Base-by-base conservation (phyloP, 2,797 vertebrate species). In the Oophaga sylvatica region DNA sequence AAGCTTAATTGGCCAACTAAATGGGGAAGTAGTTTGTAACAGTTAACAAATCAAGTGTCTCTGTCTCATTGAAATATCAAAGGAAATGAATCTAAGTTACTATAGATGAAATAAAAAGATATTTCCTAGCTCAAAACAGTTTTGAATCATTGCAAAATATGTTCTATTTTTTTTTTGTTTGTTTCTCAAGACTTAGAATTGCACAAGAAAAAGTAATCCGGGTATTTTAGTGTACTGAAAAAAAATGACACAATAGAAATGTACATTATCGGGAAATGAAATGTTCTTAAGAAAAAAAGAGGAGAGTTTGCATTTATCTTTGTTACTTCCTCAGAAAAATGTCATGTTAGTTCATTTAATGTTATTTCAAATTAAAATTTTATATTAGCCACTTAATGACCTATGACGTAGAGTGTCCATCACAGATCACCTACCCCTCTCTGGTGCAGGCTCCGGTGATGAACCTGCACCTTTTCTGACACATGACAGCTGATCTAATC, bases 21-120 rank as follows among this genome's bases (percentile, higher is more conserved):
- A 75, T 60, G 19, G 22, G 35, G 29, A 31, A 75, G n/a, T 73
- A 17, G 70, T 35, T 63, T 68, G 15, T n/a, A 83, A 59, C 82
- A 76, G 70, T 73, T 84, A 75, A 62, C 68, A 84, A 45, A 75
- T 84, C 71, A 31, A 59, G 57, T 75, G 35, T 59, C 70, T 59
- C 70, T 71, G 20, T 71, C 48, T 57, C 81, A 71, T 71, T 35
- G 26, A n/a, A 1, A 83, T 17, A 83, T 35, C 56, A 83, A 73
- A 53, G 29, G 81, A 83, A 73, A 75, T 75, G 68, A 84, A 26
- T 26, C 31, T 19, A 62, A 84, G 63, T 62, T 22, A 48, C 20
- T 48, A 12, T 22, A 48, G 20, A 60, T 48, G 31, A 63, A 84
- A 84, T 45, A 16, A 56, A 75, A 71, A 75, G 56, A 75, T 45